These are phyloP conservation scores for silkworm (Bombyx mori) DNA, from an alignment of 1,140 invertebrate genomes.

Conservation along the genomic window ASM3026992v2 NC_085120.1:10201001-10201500, in stretches of 20 bases:
- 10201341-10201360: constrained; percentile 32
- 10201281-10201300: constrained; percentile 49
- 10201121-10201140: constrained; percentile 18
- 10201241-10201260: too few species aligned
- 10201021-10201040: neutral
- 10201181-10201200: constrained; percentile 15
- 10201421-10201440: constrained; percentile 5
- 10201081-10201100: constrained; percentile 18
- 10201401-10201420: neutral
- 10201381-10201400: constrained; percentile 5
- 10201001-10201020: constrained; percentile 6
- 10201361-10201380: constrained; percentile 24
- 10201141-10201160: constrained; percentile 27
- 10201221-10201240: too few species aligned
- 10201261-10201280: constrained; percentile 39
- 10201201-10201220: constrained; percentile 2
- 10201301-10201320: constrained; percentile 38
- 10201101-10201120: constrained; percentile 18
- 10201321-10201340: constrained; percentile 39
- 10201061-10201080: constrained; percentile 23
- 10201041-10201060: constrained; percentile 9
- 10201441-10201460: constrained; percentile 9
- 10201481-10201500: neutral
- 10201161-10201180: constrained; percentile 17
- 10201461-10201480: constrained; percentile 11